A percentile compares a stretch with the other conserved stretches of the same genome.
These are phyloP conservation scores for Chalcosyrphus nemorum DNA, from an alignment of 2,888 invertebrate species.

Conservation along the genomic window DNA sequence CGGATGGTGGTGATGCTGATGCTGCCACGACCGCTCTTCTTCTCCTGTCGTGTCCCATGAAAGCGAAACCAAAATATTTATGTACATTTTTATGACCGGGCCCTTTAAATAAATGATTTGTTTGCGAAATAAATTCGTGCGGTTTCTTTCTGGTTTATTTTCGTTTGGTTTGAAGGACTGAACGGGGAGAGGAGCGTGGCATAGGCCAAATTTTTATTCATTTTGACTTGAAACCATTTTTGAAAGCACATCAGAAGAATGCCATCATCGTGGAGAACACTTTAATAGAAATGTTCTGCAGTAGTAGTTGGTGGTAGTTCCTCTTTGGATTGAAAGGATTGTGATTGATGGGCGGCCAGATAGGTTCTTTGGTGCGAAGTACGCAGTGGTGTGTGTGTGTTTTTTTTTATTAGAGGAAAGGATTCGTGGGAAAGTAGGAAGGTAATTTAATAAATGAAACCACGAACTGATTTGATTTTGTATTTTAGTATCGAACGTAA, in stretches of 20 bases:
- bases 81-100: slow-evolving; percentile 73
- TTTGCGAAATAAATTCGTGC: slow-evolving; percentile 73
- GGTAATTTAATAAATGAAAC: slow-evolving; percentile 41
- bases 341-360: slow-evolving; percentile 47
- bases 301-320: slow-evolving; percentile 59
- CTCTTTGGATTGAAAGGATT: slow-evolving; percentile 25
- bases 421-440: slow-evolving; percentile 45
- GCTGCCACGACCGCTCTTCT: slow-evolving; percentile 17
- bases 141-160: slow-evolving; percentile 71
- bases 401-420: slow-evolving; percentile 16
- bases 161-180: slow-evolving; percentile 21
- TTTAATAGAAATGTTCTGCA: slow-evolving; percentile 70
- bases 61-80: slow-evolving; percentile 73
- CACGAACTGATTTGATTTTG: neutral
- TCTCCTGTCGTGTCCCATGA: slow-evolving; percentile 63
- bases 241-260: slow-evolving; percentile 33
- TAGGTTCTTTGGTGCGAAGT: slow-evolving; percentile 37
- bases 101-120: slow-evolving; percentile 73
- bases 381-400: slow-evolving; percentile 38
- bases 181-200: slow-evolving; percentile 7
- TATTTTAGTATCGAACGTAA: neutral
- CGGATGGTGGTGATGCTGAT: slow-evolving; percentile 28
- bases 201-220: slow-evolving; percentile 44
- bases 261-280: slow-evolving; percentile 38
- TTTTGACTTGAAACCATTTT: slow-evolving; percentile 60